These are phyloP conservation scores for Caenorhabditis parvicauda DNA, from an alignment of 2,888 invertebrate species.

Conservation along the genomic window DNA sequence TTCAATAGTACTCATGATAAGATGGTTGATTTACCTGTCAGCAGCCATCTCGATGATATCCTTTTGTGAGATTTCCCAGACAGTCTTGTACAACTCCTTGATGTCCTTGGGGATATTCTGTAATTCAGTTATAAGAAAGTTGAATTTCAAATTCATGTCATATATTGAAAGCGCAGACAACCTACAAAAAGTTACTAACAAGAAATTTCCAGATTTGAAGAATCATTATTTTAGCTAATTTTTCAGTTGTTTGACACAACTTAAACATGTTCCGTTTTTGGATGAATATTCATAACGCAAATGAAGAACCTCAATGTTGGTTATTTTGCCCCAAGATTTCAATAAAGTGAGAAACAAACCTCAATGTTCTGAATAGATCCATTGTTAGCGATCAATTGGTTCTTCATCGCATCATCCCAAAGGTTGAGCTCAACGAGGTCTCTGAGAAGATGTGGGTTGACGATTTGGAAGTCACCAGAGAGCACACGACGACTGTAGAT, in stretches of 20 bases:
- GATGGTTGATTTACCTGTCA: constrained; percentile 12
- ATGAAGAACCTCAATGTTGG: too few species aligned
- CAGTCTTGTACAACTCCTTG: constrained; percentile 67
- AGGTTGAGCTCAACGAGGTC: constrained; percentile 86
- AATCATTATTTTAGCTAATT: too few species aligned
- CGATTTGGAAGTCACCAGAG: constrained; percentile 76
- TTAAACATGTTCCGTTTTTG: background rate
- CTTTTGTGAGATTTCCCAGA: constrained; percentile 75
- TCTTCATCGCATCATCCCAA: constrained; percentile 95
- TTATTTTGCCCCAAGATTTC: background rate
- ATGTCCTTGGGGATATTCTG: constrained; percentile 62
- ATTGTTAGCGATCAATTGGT: constrained; percentile 82
- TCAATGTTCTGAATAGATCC: constrained; percentile 79
- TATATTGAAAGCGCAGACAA: too few species aligned
- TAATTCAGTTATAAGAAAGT: background rate
- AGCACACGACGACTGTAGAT: constrained; percentile 89
- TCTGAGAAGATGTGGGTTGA: constrained; percentile 89
- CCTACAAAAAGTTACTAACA: too few species aligned
- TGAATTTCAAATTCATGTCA: too few species aligned
- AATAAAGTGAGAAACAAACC: constrained; percentile 11
- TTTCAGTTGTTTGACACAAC: background rate
- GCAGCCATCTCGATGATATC: constrained; percentile 71
- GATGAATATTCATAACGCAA: background rate
- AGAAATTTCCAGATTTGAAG: too few species aligned
- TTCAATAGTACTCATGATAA: background rate